phyloP scores from a whole-genome alignment of 2,888 invertebrate species.

The Cosmopolites sordidus region DNA sequence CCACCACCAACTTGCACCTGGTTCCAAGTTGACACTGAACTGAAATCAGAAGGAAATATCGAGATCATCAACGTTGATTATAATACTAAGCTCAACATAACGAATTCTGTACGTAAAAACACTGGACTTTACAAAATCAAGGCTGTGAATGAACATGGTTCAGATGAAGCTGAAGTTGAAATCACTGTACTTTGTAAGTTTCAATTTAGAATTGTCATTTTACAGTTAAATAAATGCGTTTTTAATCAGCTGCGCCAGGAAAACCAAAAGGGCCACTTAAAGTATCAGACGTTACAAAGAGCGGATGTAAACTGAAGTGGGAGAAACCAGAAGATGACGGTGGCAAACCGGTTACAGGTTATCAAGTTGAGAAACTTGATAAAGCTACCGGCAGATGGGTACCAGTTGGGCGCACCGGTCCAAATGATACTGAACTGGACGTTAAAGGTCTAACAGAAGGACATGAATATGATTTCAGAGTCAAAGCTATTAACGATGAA shows the following conservation, averaged over 20 bases:
- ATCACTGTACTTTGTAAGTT: slow-evolving; percentile 74
- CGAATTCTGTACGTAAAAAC: slow-evolving; percentile 74
- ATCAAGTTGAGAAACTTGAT: slow-evolving; percentile 91
- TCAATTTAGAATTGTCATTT: background rate
- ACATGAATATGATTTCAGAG: slow-evolving; percentile 90
- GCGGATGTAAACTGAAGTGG: slow-evolving; percentile 87
- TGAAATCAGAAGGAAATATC: slow-evolving; percentile 65
- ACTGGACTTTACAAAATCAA: slow-evolving; percentile 87
- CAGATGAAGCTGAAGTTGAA: slow-evolving; percentile 90
- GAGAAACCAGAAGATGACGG: slow-evolving; percentile 93
- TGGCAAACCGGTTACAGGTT: slow-evolving; percentile 88
- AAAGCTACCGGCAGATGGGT: slow-evolving; percentile 89
- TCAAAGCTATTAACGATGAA: slow-evolving; percentile 90
- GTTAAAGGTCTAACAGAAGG: slow-evolving; percentile 85
- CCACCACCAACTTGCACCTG: slow-evolving; percentile 92
- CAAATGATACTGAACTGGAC: slow-evolving; percentile 82
- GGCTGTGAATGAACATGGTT: slow-evolving; percentile 87
- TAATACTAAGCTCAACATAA: slow-evolving; percentile 81
- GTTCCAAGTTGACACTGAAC: slow-evolving; percentile 76
- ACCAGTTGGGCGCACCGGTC: slow-evolving; percentile 84
- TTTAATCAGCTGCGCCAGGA: slow-evolving; percentile 65
- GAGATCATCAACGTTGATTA: slow-evolving; percentile 84
- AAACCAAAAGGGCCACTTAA: slow-evolving; percentile 87
- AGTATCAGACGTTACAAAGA: slow-evolving; percentile 83
- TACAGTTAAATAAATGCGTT: background rate